A percentile compares a stretch with the other conserved stretches of the same genome.
Conservation (phyloP, 1,140 invertebrate species). For the Bombus pascuorum region DNA sequence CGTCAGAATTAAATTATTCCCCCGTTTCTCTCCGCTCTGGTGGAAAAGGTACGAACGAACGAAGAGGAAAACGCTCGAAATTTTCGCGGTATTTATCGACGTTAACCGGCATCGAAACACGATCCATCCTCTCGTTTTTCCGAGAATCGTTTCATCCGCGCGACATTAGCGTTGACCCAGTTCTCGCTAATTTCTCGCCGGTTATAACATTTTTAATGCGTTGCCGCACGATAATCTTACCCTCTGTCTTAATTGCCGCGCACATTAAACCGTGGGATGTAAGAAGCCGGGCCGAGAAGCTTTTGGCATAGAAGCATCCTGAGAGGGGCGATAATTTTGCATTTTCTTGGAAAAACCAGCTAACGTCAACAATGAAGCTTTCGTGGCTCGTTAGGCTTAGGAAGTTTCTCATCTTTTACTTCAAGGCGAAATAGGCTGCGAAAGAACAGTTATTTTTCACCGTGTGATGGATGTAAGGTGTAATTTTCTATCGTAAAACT, state of each 20-base stretch:
- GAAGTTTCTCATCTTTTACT: neutral
- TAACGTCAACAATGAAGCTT: neutral
- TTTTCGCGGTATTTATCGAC: neutral
- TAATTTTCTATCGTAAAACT: too few relatives aligned
- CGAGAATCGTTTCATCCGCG: neutral
- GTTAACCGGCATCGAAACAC: neutral
- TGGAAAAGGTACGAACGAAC: neutral
- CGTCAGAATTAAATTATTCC: slow-evolving; percentile 18
- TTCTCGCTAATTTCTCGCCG: neutral
- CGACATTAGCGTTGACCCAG: neutral
- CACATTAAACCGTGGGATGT: neutral
- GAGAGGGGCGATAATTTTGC: neutral
- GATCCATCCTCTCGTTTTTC: neutral
- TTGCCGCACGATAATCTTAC: neutral
- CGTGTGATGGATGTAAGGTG: neutral
- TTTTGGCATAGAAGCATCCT: neutral
- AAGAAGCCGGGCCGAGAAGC: neutral
- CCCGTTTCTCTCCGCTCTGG: neutral
- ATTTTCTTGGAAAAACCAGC: neutral
- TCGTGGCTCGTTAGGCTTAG: neutral
- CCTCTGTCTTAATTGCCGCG: slow-evolving; percentile 1
- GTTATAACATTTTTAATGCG: neutral
- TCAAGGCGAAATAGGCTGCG: too few relatives aligned
- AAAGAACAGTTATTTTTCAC: too few relatives aligned
- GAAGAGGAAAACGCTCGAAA: neutral